phyloP scores from a whole-genome alignment of 2,113 vertebrate genomes.

The Corvus cornix region DNA sequence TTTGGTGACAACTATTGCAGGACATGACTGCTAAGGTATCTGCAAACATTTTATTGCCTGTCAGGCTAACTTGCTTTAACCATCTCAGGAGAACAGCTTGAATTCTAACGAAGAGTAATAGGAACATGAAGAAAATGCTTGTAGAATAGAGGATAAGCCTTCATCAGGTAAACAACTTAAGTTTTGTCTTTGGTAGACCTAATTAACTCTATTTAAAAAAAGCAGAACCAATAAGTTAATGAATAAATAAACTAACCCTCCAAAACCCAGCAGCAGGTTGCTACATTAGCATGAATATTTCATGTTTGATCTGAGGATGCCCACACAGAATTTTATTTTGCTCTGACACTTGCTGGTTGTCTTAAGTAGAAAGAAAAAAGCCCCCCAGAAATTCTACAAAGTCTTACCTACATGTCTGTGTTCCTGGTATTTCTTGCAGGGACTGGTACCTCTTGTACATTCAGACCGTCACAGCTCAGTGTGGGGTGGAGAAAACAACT shows the following conservation, averaged over 20 bases:
- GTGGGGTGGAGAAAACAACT: neutral
- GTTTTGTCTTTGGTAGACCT: neutral
- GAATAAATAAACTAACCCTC: neutral
- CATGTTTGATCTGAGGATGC: constrained; percentile 1
- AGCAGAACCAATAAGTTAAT: neutral
- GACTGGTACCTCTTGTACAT: neutral
- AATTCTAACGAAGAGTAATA: neutral
- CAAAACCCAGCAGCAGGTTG: neutral
- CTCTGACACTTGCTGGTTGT: neutral
- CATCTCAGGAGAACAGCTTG: neutral
- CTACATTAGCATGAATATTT: constrained; percentile 41
- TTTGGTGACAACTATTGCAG: neutral
- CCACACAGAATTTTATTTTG: neutral
- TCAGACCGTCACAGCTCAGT: neutral
- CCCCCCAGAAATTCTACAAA: neutral
- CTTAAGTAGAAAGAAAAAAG: neutral
- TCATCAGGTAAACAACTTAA: neutral
- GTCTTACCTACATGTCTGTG: neutral
- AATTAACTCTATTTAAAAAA: neutral
- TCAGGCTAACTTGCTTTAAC: neutral
- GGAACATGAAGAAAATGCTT: neutral
- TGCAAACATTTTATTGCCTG: neutral
- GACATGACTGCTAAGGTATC: neutral
- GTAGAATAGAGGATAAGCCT: neutral
- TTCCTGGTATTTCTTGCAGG: neutral